Conservation (phyloP, 2,113 vertebrate genomes). For the Aptenodytes patagonicus region DNA sequence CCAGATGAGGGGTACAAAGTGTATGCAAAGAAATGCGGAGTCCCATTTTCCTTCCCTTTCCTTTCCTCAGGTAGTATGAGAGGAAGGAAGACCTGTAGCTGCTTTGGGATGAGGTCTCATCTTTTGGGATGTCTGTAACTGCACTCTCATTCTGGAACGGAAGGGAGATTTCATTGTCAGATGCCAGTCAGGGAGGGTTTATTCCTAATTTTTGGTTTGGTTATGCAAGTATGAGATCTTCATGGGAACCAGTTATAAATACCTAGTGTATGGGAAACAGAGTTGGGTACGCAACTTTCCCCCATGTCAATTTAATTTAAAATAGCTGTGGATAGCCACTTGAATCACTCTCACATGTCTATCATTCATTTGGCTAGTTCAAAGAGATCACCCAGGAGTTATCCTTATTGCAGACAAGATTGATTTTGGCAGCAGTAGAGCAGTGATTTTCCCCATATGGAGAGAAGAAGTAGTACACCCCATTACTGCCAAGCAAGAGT, state of each 20-base stretch:
- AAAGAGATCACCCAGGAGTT: background rate
- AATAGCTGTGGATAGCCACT: background rate
- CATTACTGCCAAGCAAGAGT: background rate
- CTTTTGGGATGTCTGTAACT: background rate
- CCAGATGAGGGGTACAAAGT: background rate
- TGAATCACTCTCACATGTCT: conserved; percentile 4
- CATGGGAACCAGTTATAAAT: conserved; percentile 22
- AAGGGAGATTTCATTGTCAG: background rate
- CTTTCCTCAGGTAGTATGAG: background rate
- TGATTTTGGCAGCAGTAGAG: conserved; percentile 28
- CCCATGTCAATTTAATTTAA: conserved; percentile 3
- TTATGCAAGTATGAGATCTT: background rate
- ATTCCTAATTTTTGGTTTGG: background rate
- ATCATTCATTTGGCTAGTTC: background rate
- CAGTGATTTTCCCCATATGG: background rate
- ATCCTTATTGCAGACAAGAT: background rate
- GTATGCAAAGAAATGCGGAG: background rate
- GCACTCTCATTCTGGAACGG: background rate
- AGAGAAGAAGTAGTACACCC: background rate
- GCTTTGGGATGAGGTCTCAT: background rate
- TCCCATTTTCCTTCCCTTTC: background rate
- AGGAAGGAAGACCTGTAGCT: background rate
- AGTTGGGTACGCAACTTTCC: background rate
- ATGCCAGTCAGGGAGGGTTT: background rate
- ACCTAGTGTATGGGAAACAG: background rate